Evolutionary conservation across 2,888 invertebrate genomes (phyloP).

Genomic region (Epirrhoe tristata): DNA sequence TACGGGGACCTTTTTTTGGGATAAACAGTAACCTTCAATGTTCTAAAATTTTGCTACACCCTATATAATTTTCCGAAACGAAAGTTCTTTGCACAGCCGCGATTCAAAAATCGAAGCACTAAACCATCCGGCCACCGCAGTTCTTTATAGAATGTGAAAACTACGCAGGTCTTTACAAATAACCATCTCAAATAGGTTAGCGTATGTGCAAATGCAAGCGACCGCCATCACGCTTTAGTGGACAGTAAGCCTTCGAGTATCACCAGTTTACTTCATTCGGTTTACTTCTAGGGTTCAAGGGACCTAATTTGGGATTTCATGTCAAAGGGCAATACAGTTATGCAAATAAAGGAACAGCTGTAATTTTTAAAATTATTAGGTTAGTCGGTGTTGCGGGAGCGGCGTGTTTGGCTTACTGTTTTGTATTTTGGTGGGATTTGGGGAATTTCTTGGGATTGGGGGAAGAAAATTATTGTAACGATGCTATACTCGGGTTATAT

Average conservation of each 20-base stretch:
- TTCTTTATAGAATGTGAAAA: no score
- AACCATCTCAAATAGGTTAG: background rate
- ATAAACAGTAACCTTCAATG: no score
- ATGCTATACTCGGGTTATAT: background rate
- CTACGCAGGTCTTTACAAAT: no score
- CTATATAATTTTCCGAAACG: no score
- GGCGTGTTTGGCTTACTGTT: conserved; percentile 18
- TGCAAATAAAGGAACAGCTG: conserved; percentile 43
- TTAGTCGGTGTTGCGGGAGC: conserved; percentile 37
- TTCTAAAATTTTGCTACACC: no score
- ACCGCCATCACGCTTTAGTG: conserved; percentile 6
- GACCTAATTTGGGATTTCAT: conserved; percentile 40
- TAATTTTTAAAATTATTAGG: conserved; percentile 42
- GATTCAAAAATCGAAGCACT: no score
- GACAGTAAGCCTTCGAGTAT: conserved; percentile 14
- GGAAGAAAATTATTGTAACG: background rate
- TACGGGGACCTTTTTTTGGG: no score
- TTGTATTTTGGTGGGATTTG: conserved; percentile 12
- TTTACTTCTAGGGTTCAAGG: conserved; percentile 36
- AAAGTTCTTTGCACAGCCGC: no score
- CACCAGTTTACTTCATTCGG: conserved; percentile 22
- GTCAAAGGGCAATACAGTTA: conserved; percentile 44
- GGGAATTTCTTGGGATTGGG: background rate
- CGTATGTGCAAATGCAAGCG: no score
- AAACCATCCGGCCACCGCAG: no score